Evolutionary conservation across 2,113 vertebrate genomes (phyloP).

Genomic region (Callithrix jacchus): DNA sequence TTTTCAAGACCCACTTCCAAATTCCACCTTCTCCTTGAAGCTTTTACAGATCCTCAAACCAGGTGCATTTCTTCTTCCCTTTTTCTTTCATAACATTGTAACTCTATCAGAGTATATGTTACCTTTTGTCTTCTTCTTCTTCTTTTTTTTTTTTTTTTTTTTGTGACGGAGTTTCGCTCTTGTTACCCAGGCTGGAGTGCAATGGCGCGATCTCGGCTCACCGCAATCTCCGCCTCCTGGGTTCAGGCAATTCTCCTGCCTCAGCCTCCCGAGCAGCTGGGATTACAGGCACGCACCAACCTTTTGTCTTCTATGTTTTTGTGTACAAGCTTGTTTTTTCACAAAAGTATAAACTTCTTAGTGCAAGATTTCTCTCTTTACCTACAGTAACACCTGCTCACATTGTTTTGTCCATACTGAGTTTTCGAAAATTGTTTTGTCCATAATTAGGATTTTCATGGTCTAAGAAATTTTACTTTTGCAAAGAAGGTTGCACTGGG

Average conservation of each 20-base stretch:
- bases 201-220: too few relatives aligned
- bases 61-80: neutral
- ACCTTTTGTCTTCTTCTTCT: neutral
- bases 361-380: neutral
- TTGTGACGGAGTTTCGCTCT: too few relatives aligned
- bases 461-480: slow-evolving; percentile 1
- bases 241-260: too few relatives aligned
- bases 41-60: slow-evolving; percentile 9
- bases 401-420: neutral
- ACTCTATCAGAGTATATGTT: neutral
- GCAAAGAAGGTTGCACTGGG: neutral
- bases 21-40: slow-evolving; percentile 57
- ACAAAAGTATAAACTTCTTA: neutral
- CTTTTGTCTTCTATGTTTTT: neutral
- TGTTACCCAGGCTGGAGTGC: too few relatives aligned
- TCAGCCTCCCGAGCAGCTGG: too few relatives aligned
- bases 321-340: neutral
- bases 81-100: neutral
- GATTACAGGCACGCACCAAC: too few relatives aligned
- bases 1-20: slow-evolving; percentile 50
- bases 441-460: neutral
- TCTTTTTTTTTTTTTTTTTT: too few relatives aligned
- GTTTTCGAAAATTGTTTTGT: neutral
- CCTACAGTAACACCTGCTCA: neutral
- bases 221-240: too few relatives aligned